Percentiles rank a stretch among this genome's conserved stretches.
Conservation (phyloP, 2,113 vertebrate species). For the Pomatostomus ruficeps region DNA sequence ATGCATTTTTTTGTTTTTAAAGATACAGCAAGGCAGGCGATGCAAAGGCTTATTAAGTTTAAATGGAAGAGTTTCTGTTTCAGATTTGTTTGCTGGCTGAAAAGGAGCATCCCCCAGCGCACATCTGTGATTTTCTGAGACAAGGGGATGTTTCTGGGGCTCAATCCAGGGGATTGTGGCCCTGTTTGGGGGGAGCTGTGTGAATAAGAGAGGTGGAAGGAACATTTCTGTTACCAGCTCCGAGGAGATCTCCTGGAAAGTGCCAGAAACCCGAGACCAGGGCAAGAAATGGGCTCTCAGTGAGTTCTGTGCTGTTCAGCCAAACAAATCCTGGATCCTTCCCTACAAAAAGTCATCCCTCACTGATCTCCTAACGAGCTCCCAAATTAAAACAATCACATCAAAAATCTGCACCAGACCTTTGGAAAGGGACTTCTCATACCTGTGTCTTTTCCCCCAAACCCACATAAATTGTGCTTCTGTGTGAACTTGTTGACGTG, state of each 20-base stretch:
- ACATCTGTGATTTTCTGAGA: not conserved
- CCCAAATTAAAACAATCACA: not conserved
- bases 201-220: not conserved
- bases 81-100: not conserved
- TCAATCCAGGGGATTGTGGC: not conserved
- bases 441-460: not conserved
- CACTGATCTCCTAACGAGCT: not conserved
- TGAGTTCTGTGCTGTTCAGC: not conserved
- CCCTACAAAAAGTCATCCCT: not conserved
- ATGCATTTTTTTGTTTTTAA: not conserved
- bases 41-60: not conserved
- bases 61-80: not conserved
- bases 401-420: not conserved
- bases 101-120: not conserved
- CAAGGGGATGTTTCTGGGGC: not conserved
- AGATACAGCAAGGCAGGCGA: not conserved
- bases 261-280: not conserved
- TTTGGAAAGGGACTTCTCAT: not conserved
- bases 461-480: not conserved
- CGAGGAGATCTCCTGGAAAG: not conserved
- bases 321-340: not conserved
- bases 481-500: not conserved
- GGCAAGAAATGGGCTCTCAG: not conserved
- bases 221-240: not conserved
- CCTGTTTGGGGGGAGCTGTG: not conserved